Evolutionary conservation across 2,113 vertebrate genomes (phyloP), one percentile per base, ranked within the genome.

Genomic region (Tetraodon nigroviridis): DNA sequence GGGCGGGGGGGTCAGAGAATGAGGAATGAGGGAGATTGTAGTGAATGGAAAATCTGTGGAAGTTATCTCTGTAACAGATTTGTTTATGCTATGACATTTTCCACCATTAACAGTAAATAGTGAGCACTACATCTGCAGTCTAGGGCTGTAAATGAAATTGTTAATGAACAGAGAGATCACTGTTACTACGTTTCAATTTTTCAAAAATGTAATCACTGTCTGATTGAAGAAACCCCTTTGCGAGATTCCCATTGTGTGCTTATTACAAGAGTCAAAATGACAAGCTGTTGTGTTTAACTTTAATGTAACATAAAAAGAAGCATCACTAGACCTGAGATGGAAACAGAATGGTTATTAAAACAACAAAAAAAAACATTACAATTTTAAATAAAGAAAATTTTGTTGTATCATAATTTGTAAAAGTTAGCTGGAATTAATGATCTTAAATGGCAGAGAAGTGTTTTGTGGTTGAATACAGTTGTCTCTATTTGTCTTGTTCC

Each of bases 401-500:
- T 46, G 32, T 46, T 46, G 44, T n/a, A 17, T 46, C 44, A 46
- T 46, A 8, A 37, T 37, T 37, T 46, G 14, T 46, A 46, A 7
- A 17, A 3, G 15, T 46, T 17, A 46, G 15, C 15, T 46, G 14
- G 7, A 46, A 46, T 16, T 17, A 46, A 46, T 16, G 44, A 46
- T 6, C n/a, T 46, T 17, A n/a, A 46, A 16, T 15, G 12, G 42
- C 1, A 44, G 6, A 6, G 44, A 46, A 51, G 41, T 42, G 47
- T 61, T 64, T 50, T 57, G 58, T 42, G 56, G 67, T 12, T 53
- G n/a, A 17, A 1, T 22, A 11, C 5, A 47, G 55, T 58, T 71
- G 62, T 51, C 67, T 69, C 46, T n/a, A 51, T 68, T 73, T 79
- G 58, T 74, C 65, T 70, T 29, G 55, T 71, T 82, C 51, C 75